phyloP scores from a whole-genome alignment of 2,113 vertebrate genomes.

The Labeo catla region DNA sequence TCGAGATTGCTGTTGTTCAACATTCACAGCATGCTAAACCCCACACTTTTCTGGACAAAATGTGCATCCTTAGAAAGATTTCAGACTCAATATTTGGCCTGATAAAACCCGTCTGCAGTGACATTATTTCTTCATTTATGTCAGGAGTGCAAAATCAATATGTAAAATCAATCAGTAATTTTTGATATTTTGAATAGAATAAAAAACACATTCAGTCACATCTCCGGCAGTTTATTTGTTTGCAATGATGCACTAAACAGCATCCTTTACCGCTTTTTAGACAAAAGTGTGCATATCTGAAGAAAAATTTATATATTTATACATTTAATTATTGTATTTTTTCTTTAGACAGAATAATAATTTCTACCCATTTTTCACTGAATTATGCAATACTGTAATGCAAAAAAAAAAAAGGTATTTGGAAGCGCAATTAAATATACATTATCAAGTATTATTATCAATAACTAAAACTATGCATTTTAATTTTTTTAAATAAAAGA shows the following conservation, averaged over 20 bases:
- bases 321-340: background rate
- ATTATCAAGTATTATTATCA: too few relatives aligned
- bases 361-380: background rate
- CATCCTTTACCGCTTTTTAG: background rate
- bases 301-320: background rate
- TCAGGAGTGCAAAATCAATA: background rate
- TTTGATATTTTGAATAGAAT: background rate
- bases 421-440: too few relatives aligned
- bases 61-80: background rate
- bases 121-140: too few relatives aligned
- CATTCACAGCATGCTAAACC: background rate
- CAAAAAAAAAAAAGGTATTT: background rate
- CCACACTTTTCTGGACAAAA: background rate
- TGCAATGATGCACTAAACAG: background rate
- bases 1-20: background rate
- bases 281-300: background rate
- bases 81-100: too few relatives aligned
- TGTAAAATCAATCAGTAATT: background rate
- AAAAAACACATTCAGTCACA: background rate
- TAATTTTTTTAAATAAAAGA: background rate
- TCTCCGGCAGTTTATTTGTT: background rate
- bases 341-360: background rate
- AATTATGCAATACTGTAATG: background rate
- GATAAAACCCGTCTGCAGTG: too few relatives aligned
- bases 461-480: too few relatives aligned